Evolutionary conservation across 2,797 vertebrate species (phyloP).

Genomic region (Lepus oiostolus): DNA sequence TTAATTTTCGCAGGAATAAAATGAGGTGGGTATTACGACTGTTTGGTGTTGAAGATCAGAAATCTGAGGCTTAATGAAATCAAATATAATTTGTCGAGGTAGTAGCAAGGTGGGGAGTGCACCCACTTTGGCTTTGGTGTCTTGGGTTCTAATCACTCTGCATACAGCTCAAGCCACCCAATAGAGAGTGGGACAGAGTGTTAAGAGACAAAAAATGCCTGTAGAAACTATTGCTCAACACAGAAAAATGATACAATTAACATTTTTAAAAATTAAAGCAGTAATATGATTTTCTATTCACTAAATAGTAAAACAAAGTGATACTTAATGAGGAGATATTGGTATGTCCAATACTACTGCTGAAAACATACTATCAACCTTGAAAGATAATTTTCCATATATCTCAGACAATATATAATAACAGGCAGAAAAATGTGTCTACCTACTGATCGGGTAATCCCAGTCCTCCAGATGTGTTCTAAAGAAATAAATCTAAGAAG

Average conservation of each 20-base stretch:
- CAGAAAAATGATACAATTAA: background rate
- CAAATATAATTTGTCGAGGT: background rate
- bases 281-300: background rate
- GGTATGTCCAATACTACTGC: background rate
- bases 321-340: background rate
- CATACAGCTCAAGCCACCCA: background rate
- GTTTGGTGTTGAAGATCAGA: background rate
- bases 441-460: background rate
- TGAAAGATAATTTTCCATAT: background rate
- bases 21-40: background rate
- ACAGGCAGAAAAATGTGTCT: slow-evolving; percentile 16
- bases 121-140: background rate
- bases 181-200: background rate
- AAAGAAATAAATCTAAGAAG: background rate
- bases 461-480: background rate
- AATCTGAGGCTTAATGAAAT: slow-evolving; percentile 14
- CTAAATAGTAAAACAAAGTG: slow-evolving; percentile 1
- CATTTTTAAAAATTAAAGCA: background rate
- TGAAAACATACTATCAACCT: background rate
- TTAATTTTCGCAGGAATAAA: background rate
- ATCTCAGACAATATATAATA: background rate
- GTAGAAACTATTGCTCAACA: background rate
- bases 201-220: background rate
- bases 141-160: background rate
- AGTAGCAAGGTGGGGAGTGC: background rate